Evolutionary conservation across 2,888 invertebrate genomes (phyloP), one percentile per base, ranked within the genome.

Genomic region (Ophion slaviceki): DNA sequence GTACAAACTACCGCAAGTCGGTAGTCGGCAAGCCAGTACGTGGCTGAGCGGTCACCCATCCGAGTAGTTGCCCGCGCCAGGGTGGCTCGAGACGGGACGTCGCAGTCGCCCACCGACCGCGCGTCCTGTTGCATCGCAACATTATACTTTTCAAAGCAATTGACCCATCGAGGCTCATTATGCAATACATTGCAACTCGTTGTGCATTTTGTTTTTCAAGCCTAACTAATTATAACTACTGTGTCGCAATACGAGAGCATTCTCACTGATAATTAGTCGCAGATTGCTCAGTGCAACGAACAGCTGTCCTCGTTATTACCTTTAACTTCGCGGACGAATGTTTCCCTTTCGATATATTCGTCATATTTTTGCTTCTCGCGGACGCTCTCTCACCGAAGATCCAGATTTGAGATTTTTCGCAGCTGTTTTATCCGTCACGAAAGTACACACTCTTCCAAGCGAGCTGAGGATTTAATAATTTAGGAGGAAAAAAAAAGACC

Each of bases 291-390:
- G 40, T 14, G 64, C 28, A 20, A 47, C 59, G 64, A 86, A 80
- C 78, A 75, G 79, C 78, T 76, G 84, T 47, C 75, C 71, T 88
- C 76, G 83, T 89, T 90, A 82, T 88, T 89, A 96, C 96, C 95
- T 95, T 95, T 90, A 95, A 95, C 93, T 95, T 94, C 47, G 95
- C 94, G 82, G 95, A 94, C 87, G 95, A 95, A 89, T 94, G 95
- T 92, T 94, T 94, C 89, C 95, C 93, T 89, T 95, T 95, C n/a
- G 95, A 95, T 92, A 95, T 94, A 91, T 94, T 95, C 20, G 95
- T 95, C 95, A 95, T 95, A 81, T 89, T 53, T 67, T 57, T 68
- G 61, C n/a, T 8, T n/a, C 57, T 57, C 82, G 20, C 24, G 24
- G 24, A 64, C n/a, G 59, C 28, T 57, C 5, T 47, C 10, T 59